Evolutionary conservation across 2,888 invertebrate species (phyloP), one percentile per base, ranked within the genome.

Genomic region (Dyspetes luteomarginatus): DNA sequence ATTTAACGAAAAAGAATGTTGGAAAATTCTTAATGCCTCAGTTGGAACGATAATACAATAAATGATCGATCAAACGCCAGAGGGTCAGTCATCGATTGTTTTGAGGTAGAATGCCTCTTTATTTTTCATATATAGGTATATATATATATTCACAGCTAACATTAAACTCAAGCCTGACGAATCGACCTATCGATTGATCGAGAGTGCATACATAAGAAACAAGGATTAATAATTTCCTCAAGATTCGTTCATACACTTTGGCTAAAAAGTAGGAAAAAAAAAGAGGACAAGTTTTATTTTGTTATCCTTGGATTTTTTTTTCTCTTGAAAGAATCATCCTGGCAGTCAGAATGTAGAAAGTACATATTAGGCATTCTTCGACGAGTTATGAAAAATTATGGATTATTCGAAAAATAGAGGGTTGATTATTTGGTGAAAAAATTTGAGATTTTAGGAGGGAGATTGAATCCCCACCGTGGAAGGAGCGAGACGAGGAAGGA

Each of bases 261-360:
- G 3, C 9, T 41, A 12, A 22, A 28, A 22, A 28, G n/a, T 56
- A 48, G 36, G 30, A 48, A 60, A 28, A 26, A 52, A 50, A 62
- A 62, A 62, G 22, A 41, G 24, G 62, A 41, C n/a, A 60, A 19
- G 12, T 67, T 52, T 26, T 24, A 19, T 28, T 55, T 65, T 15
- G 17, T 41, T 45, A 30, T 17, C 22, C 7, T 64, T 69, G 48
- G 24, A 52, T 52, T 30, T 19, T 48, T 17, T 15, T 17, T 17
- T 17, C 15, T 5, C 48, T 55, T 19, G 17, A 41, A 64, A 74
- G 45, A 56, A 17, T 73, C 48, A 52, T 41, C 50, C 41, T 79
- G 79, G 79, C 75, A 79, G 79, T 79, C 65, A 15, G 50, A 79
- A 79, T 52, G 65, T 75, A 24, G 79, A 75, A 79, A 65, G 56